Conservation (phyloP, 2,797 vertebrate genomes). For the Gymnocypris eckloni region DNA sequence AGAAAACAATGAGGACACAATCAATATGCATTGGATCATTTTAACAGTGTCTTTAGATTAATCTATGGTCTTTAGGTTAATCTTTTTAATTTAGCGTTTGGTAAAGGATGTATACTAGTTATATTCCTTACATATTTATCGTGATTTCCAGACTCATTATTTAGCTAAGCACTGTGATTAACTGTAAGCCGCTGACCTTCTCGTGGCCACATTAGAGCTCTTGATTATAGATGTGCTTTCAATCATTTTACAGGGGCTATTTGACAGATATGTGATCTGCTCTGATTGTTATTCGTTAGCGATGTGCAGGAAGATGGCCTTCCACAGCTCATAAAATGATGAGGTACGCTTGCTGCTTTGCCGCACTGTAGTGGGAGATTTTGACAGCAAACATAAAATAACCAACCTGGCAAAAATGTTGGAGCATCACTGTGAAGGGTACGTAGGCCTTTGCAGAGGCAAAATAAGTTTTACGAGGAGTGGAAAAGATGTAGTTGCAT, state of each 20-base stretch:
- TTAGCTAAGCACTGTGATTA: slow-evolving; percentile 20
- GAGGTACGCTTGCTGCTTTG: slow-evolving; percentile 44
- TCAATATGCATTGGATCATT: not conserved
- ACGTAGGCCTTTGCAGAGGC: not conserved
- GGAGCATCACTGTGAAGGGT: slow-evolving; percentile 7
- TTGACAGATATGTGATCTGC: slow-evolving; percentile 50
- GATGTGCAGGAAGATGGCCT: slow-evolving; percentile 32
- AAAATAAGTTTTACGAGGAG: not conserved
- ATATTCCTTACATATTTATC: not conserved
- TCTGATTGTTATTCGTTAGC: slow-evolving; percentile 51
- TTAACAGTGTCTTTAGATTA: not conserved
- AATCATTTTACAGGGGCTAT: slow-evolving; percentile 37
- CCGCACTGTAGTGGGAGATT: slow-evolving; percentile 14
- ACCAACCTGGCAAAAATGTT: slow-evolving; percentile 30
- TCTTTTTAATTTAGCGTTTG: not conserved
- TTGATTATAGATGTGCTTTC: slow-evolving; percentile 27
- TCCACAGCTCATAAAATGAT: slow-evolving; percentile 52
- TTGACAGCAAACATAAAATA: slow-evolving; percentile 47
- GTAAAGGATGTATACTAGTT: not conserved
- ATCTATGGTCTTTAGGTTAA: not conserved
- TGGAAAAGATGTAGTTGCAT: not conserved
- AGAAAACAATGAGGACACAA: not conserved
- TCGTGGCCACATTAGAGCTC: slow-evolving; percentile 29
- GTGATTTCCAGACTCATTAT: slow-evolving; percentile 8
- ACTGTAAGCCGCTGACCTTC: slow-evolving; percentile 16